Base-by-base conservation (phyloP, 2,113 vertebrate species). In the Pipra filicauda region DNA sequence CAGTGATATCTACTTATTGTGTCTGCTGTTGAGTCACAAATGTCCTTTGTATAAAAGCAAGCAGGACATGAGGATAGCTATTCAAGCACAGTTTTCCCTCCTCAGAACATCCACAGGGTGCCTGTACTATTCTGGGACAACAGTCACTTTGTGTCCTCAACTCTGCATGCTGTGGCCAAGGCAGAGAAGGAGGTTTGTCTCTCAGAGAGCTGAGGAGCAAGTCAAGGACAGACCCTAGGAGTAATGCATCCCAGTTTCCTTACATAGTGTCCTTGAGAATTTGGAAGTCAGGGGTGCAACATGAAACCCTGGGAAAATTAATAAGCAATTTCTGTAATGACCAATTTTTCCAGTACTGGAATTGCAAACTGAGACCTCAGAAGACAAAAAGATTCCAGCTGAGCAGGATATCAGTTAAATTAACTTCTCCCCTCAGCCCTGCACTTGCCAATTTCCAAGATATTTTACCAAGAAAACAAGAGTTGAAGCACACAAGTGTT, bases 401-500 rank as follows among this genome's bases (percentile, higher is more conserved):
- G 65, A 93, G 52, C 72, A 81, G 86, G 80, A 66, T 91, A 91
- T 93, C 92, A 87, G 48, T 66, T 44, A 78, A 91, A 84, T 92
- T 93, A 95, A 95, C 75, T 90, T 94, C 67, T 94, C 69, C 93
- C 76, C 64, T 87, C 64, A 85, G 66, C 22, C n/a, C 57, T 72
- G 33, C 61, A n/a, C 75, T 93, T 80, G 92, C 81, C 93, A 96
- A 77, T 71, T 77, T 95, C 23, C 80, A 70, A 59, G 73, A 70
- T 59, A 43, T 80, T 94, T 93, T 91, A 94, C 88, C 79, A 89
- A 82, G 91, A 84, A 88, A 94, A 85, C 62, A 93, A 88, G 86
- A 89, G 85, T n/a, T 83, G 85, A 89, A 84, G 46, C 24, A 14
- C 48, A 59, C 0, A 0, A 78, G 30, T 75, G 85, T 78, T 96